Conservation (phyloP, 2,888 invertebrate species). For the Operophtera brumata region DNA sequence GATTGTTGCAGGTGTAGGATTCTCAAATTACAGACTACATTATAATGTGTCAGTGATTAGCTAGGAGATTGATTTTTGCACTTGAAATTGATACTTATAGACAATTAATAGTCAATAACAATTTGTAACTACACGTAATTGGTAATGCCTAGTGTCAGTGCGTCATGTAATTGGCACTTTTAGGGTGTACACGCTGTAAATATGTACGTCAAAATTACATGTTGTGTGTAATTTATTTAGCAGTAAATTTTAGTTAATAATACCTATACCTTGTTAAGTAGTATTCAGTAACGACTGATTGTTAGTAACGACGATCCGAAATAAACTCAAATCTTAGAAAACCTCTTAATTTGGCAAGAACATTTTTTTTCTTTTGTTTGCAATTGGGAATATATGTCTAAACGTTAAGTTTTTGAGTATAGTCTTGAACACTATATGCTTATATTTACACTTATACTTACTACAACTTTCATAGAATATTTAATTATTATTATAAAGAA, state of each 20-base stretch:
- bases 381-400: no score
- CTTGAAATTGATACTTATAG: conserved; percentile 11
- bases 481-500: no score
- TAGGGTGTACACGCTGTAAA: conserved; percentile 3
- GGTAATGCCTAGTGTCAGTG: conserved; percentile 4
- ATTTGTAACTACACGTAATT: conserved; percentile 6
- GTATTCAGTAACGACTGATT: no score
- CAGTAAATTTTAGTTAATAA: no score
- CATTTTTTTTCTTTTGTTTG: no score
- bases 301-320: no score
- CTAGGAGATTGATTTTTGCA: not conserved
- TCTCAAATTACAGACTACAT: conserved; percentile 4
- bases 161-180: conserved; percentile 11
- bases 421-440: not conserved
- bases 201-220: not conserved
- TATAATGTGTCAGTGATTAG: conserved; percentile 3
- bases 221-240: not conserved
- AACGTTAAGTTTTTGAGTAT: no score
- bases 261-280: no score
- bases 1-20: not conserved
- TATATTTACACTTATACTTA: not conserved
- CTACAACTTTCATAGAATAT: not conserved
- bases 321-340: no score
- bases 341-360: no score
- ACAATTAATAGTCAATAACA: conserved; percentile 3